Conservation (phyloP, 2,888 invertebrate genomes). For the Phengaris alcon region DNA sequence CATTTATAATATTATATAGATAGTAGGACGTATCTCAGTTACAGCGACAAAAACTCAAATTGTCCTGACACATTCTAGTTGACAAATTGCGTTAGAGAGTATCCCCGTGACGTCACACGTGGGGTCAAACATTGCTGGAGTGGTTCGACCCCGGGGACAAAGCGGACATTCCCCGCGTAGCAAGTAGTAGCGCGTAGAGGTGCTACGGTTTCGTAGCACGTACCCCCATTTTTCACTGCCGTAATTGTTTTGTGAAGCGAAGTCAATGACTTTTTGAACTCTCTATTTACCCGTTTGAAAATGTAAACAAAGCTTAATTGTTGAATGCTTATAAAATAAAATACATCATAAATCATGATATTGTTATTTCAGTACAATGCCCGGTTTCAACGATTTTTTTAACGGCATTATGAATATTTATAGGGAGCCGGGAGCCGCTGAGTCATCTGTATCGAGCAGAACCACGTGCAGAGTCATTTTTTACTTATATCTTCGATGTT, state of each 20-base stretch:
- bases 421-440: too few species aligned
- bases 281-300: neutral
- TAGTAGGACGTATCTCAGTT: neutral
- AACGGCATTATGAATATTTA: too few species aligned
- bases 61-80: neutral
- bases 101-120: neutral
- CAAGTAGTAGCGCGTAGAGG: conserved; percentile 15
- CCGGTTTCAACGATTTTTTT: too few species aligned
- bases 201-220: conserved; percentile 22
- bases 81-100: neutral
- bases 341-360: too few species aligned
- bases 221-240: neutral
- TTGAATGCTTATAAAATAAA: too few species aligned
- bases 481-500: too few species aligned
- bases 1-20: too few species aligned
- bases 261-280: neutral
- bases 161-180: conserved; percentile 18
- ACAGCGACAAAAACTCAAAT: neutral
- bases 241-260: neutral
- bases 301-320: neutral
- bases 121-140: neutral
- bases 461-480: too few species aligned
- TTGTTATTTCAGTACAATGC: too few species aligned
- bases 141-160: neutral
- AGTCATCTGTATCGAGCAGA: too few species aligned